phyloP scores from a whole-genome alignment of 2,888 invertebrate genomes.

The Tachina fera region DNA sequence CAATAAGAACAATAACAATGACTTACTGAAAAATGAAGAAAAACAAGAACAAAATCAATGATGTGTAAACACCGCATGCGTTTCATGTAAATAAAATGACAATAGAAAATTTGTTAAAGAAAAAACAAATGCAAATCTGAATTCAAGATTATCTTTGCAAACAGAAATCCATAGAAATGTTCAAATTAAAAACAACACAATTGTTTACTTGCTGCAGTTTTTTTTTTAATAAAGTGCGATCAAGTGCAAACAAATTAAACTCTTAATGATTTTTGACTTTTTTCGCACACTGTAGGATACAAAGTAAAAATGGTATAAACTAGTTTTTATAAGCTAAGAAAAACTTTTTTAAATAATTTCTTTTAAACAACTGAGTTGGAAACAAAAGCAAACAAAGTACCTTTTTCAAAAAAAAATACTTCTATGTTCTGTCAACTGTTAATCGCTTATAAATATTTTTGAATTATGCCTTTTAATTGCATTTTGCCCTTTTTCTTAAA shows the following conservation, averaged over 20 bases:
- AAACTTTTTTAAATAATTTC: neutral
- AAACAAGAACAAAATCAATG: slow-evolving; percentile 58
- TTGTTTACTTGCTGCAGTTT: slow-evolving; percentile 9
- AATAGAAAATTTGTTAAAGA: slow-evolving; percentile 28
- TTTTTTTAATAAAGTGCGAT: slow-evolving; percentile 8
- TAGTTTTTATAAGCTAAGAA: neutral
- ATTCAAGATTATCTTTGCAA: slow-evolving; percentile 13
- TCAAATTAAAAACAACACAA: neutral
- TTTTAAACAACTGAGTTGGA: neutral
- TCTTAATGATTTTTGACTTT: neutral
- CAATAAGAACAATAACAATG: neutral
- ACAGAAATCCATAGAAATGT: neutral
- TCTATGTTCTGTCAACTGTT: no score
- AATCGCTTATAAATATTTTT: no score
- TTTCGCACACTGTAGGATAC: neutral
- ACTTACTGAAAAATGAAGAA: slow-evolving; percentile 33
- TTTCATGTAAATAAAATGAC: slow-evolving; percentile 50
- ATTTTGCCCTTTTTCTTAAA: no score
- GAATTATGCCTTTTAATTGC: no score
- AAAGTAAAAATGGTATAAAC: neutral
- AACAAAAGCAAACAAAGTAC: neutral
- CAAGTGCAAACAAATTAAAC: slow-evolving; percentile 2
- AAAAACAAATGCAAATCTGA: slow-evolving; percentile 39
- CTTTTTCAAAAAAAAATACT: neutral
- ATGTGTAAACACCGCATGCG: slow-evolving; percentile 67